Evolutionary conservation across 2,888 invertebrate species (phyloP).

Genomic region (Diarsia mendica): DNA sequence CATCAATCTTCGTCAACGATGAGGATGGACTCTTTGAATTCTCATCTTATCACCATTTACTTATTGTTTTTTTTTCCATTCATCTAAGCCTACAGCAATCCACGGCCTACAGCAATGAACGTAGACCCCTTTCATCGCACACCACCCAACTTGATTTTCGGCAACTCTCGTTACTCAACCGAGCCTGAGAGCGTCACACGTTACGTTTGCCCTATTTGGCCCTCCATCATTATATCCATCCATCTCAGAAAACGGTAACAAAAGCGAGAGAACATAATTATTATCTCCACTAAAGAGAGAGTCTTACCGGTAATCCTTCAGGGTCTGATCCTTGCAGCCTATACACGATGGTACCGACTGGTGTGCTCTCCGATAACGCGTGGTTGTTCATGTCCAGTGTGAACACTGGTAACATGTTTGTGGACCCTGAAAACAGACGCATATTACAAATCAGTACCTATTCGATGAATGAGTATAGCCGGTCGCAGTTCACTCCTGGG

Average conservation of each 20-base stretch:
- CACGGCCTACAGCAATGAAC: too few relatives aligned
- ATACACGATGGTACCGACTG: constrained; percentile 95
- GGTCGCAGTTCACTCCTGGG: too few relatives aligned
- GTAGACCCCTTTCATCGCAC: too few relatives aligned
- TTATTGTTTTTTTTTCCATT: too few relatives aligned
- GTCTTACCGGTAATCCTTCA: constrained; percentile 93
- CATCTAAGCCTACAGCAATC: too few relatives aligned
- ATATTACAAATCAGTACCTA: not conserved
- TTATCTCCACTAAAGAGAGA: not conserved
- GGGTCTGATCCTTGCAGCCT: constrained; percentile 95
- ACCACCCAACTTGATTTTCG: too few relatives aligned
- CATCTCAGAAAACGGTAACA: not conserved
- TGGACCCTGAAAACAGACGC: constrained; percentile 67
- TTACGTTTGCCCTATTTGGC: too few relatives aligned
- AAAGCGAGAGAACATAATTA: not conserved
- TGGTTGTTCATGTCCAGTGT: constrained; percentile 94
- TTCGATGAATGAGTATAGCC: too few relatives aligned
- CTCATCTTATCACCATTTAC: not conserved
- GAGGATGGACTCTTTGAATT: not conserved
- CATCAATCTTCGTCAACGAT: not conserved
- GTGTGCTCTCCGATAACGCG: constrained; percentile 94
- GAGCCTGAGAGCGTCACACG: too few relatives aligned
- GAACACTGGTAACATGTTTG: constrained; percentile 93
- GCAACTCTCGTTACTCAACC: too few relatives aligned
- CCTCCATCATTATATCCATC: not conserved